Base-by-base conservation (phyloP, 2,797 vertebrate genomes). In the Pteropus rufus region DNA sequence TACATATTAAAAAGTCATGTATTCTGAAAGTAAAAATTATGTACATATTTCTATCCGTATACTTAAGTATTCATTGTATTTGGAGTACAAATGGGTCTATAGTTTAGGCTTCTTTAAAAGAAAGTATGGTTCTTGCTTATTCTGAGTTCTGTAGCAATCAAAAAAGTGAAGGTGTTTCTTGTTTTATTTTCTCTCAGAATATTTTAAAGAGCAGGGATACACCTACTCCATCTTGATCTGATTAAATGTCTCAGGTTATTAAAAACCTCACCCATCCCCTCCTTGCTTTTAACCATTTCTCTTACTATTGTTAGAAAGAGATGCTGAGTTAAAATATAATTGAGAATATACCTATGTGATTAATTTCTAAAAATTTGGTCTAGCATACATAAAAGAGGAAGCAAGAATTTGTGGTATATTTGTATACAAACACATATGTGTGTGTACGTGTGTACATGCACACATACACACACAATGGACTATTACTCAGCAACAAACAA, bases 51-150 rank as follows among this genome's bases (percentile, higher is more conserved):
- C 1, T 41, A 49, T 29, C 1, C 9, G n/a, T 0, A 41, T 3
- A 10, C 56, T 83, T 79, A 44, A 62, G 29, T 77, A 84, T 67
- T 87, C 52, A 52, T 46, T 77, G 3, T 75, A 56, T 60, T 94
- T 72, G 58, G 58, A 82, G 2, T 62, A 79, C 19, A 6, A 67
- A 3, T 76, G 4, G 12, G 16, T 16, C 91, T 91, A 73, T 10
- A 62, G 16, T 24, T 86, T 70, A 54, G 10, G 10, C 16, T 67
- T 1, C 54, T 79, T 56, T 44, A 6, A 44, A 44, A 84, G 44
- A 23, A 36, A 19, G 49, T 31, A 46, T 23, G n/a, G 1, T 12
- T 79, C 77, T 83, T 90, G 4, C 23, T 69, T 49, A 26, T 72
- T 60, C 1, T 72, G 2, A 58, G 67, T 87, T 77, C 54, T 77